phyloP scores from a whole-genome alignment of 2,797 vertebrate genomes.

The Galaxias olidus region DNA sequence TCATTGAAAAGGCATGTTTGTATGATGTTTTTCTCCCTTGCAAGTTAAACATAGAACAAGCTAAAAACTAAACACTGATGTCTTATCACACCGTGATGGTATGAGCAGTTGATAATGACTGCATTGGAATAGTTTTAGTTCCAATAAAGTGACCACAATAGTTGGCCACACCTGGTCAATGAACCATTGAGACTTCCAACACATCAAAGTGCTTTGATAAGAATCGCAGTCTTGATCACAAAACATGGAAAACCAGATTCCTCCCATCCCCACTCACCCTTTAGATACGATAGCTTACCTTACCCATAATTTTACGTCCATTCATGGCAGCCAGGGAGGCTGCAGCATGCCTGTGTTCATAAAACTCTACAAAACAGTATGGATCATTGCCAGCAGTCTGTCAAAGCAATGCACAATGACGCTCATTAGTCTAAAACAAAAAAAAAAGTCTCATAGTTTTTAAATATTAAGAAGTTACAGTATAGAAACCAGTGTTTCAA shows the following conservation, averaged over 20 bases:
- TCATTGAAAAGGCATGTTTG: no score
- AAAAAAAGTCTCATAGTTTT: no score
- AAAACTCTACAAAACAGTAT: conserved; percentile 98
- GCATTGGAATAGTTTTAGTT: no score
- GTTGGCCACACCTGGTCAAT: neutral
- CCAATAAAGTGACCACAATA: no score
- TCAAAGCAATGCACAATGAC: conserved; percentile 26
- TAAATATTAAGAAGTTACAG: neutral
- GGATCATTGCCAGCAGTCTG: conserved; percentile 97
- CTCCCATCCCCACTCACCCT: conserved; percentile 75
- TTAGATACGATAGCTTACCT: conserved; percentile 89
- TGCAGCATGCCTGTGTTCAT: conserved; percentile 95
- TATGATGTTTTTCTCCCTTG: no score
- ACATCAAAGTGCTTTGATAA: no score
- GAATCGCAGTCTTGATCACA: neutral
- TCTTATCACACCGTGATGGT: no score
- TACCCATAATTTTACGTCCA: conserved; percentile 99
- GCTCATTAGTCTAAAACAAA: neutral
- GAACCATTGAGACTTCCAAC: no score
- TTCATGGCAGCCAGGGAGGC: conserved; percentile 98
- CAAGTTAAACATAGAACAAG: no score
- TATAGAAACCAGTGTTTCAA: neutral
- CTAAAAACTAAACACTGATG: no score
- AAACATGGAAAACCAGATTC: neutral
- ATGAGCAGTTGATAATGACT: no score